Evolutionary conservation across 2,113 vertebrate genomes (phyloP).

Genomic region (Dolichotis patagonum): DNA sequence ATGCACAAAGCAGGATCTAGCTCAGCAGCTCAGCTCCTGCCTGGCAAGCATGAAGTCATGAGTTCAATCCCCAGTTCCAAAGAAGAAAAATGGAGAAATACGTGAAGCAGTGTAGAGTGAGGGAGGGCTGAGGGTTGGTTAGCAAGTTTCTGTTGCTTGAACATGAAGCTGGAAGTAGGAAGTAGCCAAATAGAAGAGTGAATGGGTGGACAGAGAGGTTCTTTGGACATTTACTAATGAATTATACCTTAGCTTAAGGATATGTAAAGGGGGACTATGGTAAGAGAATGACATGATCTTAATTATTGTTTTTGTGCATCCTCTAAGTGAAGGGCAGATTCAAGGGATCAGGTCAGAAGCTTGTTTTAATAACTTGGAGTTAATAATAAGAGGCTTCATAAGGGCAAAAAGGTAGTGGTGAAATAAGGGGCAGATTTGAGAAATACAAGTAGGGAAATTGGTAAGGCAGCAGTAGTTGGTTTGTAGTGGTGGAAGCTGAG

Average conservation of each 20-base stretch:
- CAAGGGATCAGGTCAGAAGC: not conserved
- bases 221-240: not conserved
- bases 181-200: not conserved
- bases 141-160: not conserved
- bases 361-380: conserved; percentile 22
- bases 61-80: too few species aligned
- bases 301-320: conserved; percentile 36
- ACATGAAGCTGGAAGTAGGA: conserved; percentile 18
- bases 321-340: conserved; percentile 12
- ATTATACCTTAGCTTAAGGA: not conserved
- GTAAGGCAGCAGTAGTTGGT: not conserved
- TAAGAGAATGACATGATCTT: not conserved
- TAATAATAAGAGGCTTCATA: not conserved
- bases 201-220: not conserved
- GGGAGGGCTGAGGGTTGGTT: too few species aligned
- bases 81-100: not conserved
- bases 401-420: not conserved
- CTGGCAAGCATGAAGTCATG: too few species aligned
- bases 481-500: not conserved
- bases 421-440: conserved; percentile 25
- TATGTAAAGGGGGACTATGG: not conserved
- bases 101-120: not conserved
- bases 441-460: conserved; percentile 42
- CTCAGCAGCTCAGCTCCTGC: too few species aligned
- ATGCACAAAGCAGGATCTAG: not conserved